Evolutionary conservation across 1,140 invertebrate genomes (phyloP), one percentile per base, ranked within the genome.

Genomic region (Bombus superbus): DNA sequence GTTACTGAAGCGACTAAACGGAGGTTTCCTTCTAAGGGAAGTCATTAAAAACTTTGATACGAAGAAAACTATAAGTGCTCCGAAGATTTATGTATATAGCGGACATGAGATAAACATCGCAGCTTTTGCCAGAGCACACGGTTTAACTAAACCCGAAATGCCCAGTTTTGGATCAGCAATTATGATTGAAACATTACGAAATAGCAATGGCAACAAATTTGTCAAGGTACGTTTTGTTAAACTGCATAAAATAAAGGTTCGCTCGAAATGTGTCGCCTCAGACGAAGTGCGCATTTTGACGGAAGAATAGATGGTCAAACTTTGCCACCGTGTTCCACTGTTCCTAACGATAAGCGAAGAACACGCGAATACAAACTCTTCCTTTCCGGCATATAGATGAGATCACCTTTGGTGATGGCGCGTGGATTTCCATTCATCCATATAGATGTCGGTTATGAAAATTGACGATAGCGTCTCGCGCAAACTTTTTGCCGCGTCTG

Each of bases 61-160:
- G 5, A 75, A 66, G 3, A 40, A 15, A n/a, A 1, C 74, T 62
- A 8, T 0, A 15, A 74, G 66, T 11, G 28, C 3, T 25, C 15
- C 86, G n/a, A 97, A 97, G 89, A 91, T 97, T 73, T 96, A 95
- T 75, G 86, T 97, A 59, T 97, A 96, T 90, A 96, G 96, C 3
- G 96, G 95, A 3, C 97, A 98, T 91, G 97, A 98, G 90, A 96
- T 96, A 69, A 97, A 97, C 64, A 95, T 98, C 0, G 96, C 96
- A 1, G 96, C 96, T 47, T 89, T 98, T n/a, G 95, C 98, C 88
- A 94, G 95, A 57, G 96, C 96, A 0, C 92, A 97, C 42, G 96
- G 96, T 35, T 95, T 97, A 3, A 97, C 96, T 91, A 94, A 97
- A 71, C 93, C 95, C 6, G 95, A 95, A 66, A 95, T 96, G 71